Evolutionary conservation across 2,113 vertebrate species (phyloP).

Genomic region (Dasyprocta punctata): DNA sequence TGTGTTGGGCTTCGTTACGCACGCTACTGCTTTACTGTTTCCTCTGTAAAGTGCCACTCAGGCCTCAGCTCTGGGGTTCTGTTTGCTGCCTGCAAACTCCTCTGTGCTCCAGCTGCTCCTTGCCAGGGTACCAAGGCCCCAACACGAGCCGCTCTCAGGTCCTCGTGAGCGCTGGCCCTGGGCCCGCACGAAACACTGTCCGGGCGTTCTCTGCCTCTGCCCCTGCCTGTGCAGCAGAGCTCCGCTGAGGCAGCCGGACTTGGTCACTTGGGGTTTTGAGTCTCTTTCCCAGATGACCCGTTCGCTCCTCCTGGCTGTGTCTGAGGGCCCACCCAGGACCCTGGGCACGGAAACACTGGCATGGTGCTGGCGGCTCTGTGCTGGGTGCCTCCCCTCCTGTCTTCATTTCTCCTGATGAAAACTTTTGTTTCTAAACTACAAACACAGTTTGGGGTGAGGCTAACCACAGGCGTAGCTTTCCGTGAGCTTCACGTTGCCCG

Average conservation of each 20-base stretch:
- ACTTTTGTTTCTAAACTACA: not conserved
- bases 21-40: not conserved
- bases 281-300: not conserved
- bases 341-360: not conserved
- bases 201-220: not conserved
- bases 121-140: not conserved
- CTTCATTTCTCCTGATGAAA: not conserved
- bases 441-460: not conserved
- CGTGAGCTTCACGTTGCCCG: not conserved
- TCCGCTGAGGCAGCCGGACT: not conserved
- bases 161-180: not conserved
- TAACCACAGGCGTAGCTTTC: not conserved
- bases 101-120: not conserved
- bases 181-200: slow-evolving; percentile 42
- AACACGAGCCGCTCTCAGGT: not conserved
- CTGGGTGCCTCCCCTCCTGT: not conserved
- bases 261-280: not conserved
- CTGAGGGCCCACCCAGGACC: not conserved
- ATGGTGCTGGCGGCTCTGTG: not conserved
- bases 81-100: not conserved
- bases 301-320: not conserved
- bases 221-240: not conserved
- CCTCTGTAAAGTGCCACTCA: not conserved
- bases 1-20: not conserved
- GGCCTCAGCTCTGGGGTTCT: not conserved